These are phyloP conservation scores for Forbesichthys agassizii DNA, from an alignment of 2,113 vertebrate species.

Conservation along the genomic window DNA sequence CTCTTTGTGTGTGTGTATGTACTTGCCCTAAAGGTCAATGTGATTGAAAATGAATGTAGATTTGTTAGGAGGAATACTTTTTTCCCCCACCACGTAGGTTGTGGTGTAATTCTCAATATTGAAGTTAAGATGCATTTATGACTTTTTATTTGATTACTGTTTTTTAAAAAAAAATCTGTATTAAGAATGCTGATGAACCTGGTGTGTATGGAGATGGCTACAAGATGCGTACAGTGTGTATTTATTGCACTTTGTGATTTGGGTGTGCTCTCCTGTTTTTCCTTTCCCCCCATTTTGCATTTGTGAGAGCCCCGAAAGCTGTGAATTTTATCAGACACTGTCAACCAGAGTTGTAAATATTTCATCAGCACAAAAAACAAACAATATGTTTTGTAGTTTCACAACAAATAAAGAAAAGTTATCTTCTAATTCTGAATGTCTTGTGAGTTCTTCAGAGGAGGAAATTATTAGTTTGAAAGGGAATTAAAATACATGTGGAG, in stretches of 20 bases:
- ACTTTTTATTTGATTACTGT: constrained; percentile 29
- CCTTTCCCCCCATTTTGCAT: constrained; percentile 35
- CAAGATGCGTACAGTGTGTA: constrained; percentile 68
- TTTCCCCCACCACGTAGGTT: constrained; percentile 42
- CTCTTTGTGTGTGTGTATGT: constrained; percentile 41
- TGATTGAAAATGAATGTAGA: constrained; percentile 52
- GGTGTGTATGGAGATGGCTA: constrained; percentile 45
- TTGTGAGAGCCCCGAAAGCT: constrained; percentile 76
- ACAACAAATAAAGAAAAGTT: constrained; percentile 78
- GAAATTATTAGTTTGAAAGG: not conserved
- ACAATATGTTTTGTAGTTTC: constrained; percentile 81
- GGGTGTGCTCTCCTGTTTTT: constrained; percentile 64
- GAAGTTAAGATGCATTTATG: constrained; percentile 49
- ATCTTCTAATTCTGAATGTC: constrained; percentile 57
- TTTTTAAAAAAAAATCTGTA: constrained; percentile 46
- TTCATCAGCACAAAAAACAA: constrained; percentile 76
- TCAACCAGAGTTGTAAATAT: constrained; percentile 81
- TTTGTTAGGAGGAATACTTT: constrained; percentile 31
- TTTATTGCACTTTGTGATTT: constrained; percentile 84
- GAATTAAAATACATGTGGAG: too few species aligned
- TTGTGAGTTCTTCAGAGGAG: not conserved
- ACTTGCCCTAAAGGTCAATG: constrained; percentile 10
- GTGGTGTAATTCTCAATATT: constrained; percentile 45
- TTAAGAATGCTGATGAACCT: constrained; percentile 50
- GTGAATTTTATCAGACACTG: constrained; percentile 81